A percentile compares a stretch with the other conserved stretches of the same genome.
phyloP scores from a whole-genome alignment of 2,888 invertebrate species.

The Noctua janthina region DNA sequence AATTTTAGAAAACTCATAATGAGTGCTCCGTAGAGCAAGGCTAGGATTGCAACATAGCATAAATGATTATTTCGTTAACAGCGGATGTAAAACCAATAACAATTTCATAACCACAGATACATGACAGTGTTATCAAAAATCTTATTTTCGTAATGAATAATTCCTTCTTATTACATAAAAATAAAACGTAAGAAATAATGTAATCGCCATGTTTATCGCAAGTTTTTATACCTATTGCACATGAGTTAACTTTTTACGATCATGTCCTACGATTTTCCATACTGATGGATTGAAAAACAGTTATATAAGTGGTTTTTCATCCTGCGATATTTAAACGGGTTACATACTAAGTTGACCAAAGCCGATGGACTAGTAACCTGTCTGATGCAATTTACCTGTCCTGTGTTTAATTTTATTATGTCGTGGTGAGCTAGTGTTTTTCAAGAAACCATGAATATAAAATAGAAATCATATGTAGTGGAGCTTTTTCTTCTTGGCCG shows the following conservation, averaged over 20 bases:
- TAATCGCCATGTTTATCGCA: constrained; percentile 15
- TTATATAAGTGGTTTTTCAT: constrained; percentile 28
- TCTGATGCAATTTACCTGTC: neutral
- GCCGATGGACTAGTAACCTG: constrained; percentile 19
- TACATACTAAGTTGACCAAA: constrained; percentile 16
- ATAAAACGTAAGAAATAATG: constrained; percentile 26
- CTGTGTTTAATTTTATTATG: neutral
- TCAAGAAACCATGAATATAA: neutral
- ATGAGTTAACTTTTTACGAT: constrained; percentile 16
- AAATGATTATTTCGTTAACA: neutral
- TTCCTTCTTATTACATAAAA: neutral
- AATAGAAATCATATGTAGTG: neutral
- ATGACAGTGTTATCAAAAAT: constrained; percentile 10
- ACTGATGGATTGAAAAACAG: constrained; percentile 20
- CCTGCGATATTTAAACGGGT: constrained; percentile 18
- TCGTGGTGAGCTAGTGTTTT: neutral
- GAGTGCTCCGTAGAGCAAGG: neutral
- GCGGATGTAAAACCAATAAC: neutral
- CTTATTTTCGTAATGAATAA: constrained; percentile 7
- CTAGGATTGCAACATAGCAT: neutral
- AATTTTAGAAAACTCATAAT: neutral
- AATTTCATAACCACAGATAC: constrained; percentile 3
- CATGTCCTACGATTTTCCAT: constrained; percentile 27
- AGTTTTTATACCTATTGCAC: constrained; percentile 22
- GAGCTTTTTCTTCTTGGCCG: neutral